Base-by-base conservation (phyloP, 2,888 invertebrate genomes). In the Linnaemya vulpina region DNA sequence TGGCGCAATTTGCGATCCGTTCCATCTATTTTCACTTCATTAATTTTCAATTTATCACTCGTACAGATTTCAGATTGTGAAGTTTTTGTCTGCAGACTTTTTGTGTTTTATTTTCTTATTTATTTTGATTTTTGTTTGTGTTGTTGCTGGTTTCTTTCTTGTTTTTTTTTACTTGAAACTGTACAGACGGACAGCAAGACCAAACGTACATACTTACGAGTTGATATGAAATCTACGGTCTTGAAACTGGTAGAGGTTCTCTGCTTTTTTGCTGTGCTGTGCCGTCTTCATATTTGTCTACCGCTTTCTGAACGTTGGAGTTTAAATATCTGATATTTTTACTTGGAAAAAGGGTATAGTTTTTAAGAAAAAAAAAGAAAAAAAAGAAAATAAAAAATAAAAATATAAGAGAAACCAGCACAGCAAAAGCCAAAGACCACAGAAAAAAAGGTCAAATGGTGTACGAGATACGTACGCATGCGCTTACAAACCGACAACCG, bases 1-100 rank as follows among this genome's bases (percentile, higher is more conserved):
- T 90, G 90, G 91, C 90, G 90, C 91, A 90, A 90, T 91, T 91
- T 91, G 91, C 91, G 90, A 91, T 91, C 91, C 91, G 91, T 91
- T 91, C 91, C 91, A 91, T 91, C 91, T 91, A 91, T 91, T 91
- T 91, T 91, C 91, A 91, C 91, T 91, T 91, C 91, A 91, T 91
- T 91, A 91, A 91, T 91, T 91, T 91, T 91, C 91, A 91, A 91
- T 91, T 91, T 91, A 91, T 91, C 91, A 91, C 91, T 85, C 85
- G 90, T 90, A 89, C 91, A 90, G 91, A 91, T 91, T 91, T 90
- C 85, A 89, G 91, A 91, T 91, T 84, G 84, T 84, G 55, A 68
- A 77, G 77, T 60, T 80, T 67, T 60, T 67, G 62, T 76, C 58
- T 73, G 75, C 76, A 46, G 67, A 25, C 53, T 71, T 68, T 25